Conservation (phyloP, 2,888 invertebrate genomes). For the Copidosoma aretas region DNA sequence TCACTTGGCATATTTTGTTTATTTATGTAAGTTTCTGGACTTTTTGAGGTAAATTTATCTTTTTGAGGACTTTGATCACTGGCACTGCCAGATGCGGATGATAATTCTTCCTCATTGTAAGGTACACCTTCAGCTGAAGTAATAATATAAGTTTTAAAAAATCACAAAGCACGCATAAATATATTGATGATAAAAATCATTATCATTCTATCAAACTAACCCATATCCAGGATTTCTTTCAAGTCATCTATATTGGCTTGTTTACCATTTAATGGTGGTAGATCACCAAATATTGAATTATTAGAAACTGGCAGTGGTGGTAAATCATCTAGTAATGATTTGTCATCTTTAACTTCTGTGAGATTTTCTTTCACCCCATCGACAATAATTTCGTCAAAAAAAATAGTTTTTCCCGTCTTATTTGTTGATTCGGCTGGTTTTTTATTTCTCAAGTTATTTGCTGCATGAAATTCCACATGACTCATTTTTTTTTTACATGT, state of each 20-base stretch:
- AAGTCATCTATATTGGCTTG: conserved; percentile 59
- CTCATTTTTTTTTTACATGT: conserved; percentile 51
- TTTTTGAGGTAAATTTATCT: conserved; percentile 50
- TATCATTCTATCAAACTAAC: conserved; percentile 43
- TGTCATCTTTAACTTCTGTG: conserved; percentile 44
- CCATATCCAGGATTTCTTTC: conserved; percentile 58
- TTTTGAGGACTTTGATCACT: conserved; percentile 59
- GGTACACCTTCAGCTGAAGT: conserved; percentile 50
- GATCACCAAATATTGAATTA: conserved; percentile 57
- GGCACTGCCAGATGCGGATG: conserved; percentile 57
- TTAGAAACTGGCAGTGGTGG: conserved; percentile 53
- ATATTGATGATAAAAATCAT: conserved; percentile 2
- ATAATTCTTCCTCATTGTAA: conserved; percentile 59
- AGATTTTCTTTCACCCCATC: conserved; percentile 57
- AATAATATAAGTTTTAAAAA: conserved; percentile 9
- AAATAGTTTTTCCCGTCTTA: conserved; percentile 56
- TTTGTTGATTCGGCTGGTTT: conserved; percentile 49
- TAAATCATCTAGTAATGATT: conserved; percentile 51
- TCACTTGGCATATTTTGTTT: conserved; percentile 53
- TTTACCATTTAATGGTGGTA: conserved; percentile 59
- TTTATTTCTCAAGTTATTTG: conserved; percentile 56
- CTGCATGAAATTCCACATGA: conserved; percentile 52
- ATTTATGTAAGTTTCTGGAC: conserved; percentile 45
- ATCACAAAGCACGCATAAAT: conserved; percentile 6
- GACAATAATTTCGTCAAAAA: conserved; percentile 59